Evolutionary conservation across 2,113 vertebrate species (phyloP).

Genomic region (Pantherophis guttatus): DNA sequence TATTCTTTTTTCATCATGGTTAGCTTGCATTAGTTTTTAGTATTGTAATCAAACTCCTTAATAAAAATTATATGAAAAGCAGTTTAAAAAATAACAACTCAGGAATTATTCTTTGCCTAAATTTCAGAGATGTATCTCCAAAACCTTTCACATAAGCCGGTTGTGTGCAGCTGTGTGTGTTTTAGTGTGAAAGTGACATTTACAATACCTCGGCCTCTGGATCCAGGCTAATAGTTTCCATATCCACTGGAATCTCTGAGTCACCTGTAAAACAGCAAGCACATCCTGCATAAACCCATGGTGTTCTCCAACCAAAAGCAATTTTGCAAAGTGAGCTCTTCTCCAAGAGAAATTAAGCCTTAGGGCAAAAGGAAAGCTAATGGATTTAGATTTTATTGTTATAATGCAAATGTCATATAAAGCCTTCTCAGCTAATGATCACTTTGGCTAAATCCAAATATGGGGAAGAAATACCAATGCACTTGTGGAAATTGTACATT

Average conservation of each 20-base stretch:
- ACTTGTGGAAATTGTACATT: not conserved
- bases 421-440: fast-evolving
- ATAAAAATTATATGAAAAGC: not conserved
- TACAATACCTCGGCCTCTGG: slow-evolving; percentile 90
- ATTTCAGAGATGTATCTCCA: not conserved
- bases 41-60: not conserved
- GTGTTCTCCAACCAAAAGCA: not conserved
- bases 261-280: slow-evolving; percentile 72
- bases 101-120: not conserved
- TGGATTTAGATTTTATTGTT: slow-evolving; percentile 46
- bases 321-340: not conserved
- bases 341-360: not conserved
- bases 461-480: not conserved
- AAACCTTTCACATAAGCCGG: not conserved
- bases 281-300: not conserved
- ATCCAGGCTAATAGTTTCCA: slow-evolving; percentile 93
- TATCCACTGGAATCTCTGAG: slow-evolving; percentile 90
- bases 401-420: not conserved
- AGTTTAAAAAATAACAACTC: not conserved
- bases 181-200: not conserved
- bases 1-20: not conserved
- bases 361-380: not conserved
- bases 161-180: not conserved
- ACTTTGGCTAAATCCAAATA: not conserved
- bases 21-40: not conserved